Percentiles rank a stretch among this genome's conserved stretches.
phyloP scores from a whole-genome alignment of 2,113 vertebrate species.

The Epinephelus cyanopodus region DNA sequence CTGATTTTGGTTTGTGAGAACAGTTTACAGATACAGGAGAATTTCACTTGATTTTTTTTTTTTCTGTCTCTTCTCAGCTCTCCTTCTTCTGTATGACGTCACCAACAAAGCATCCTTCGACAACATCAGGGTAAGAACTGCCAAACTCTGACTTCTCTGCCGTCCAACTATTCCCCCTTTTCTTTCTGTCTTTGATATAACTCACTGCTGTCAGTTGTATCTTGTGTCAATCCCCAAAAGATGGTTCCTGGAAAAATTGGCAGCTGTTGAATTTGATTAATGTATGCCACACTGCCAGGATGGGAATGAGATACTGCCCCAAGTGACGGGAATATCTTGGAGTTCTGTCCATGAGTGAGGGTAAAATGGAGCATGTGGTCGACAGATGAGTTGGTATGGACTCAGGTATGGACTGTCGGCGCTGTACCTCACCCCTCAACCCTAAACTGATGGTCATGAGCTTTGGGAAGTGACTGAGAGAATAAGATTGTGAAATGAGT shows the following conservation, averaged over 20 bases:
- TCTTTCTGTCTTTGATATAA: background rate
- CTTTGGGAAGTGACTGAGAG: background rate
- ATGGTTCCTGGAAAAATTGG: background rate
- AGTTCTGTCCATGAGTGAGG: background rate
- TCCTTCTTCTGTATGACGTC: conserved; percentile 93
- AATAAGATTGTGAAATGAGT: background rate
- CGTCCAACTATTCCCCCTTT: background rate
- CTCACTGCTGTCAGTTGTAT: background rate
- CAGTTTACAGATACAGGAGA: background rate
- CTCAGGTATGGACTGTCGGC: too few species aligned
- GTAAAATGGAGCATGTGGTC: background rate
- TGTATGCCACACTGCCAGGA: background rate
- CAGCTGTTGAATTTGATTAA: background rate
- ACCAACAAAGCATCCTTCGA: conserved; percentile 93
- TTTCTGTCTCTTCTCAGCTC: conserved; percentile 82
- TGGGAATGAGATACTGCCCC: background rate
- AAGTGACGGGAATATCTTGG: background rate
- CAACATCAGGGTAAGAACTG: conserved; percentile 90
- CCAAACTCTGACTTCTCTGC: background rate
- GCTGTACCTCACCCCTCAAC: too few species aligned
- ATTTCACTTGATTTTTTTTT: background rate
- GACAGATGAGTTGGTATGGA: background rate
- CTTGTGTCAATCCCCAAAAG: background rate
- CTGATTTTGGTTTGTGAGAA: background rate
- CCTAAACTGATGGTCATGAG: background rate